phyloP scores from a whole-genome alignment of 2,113 vertebrate genomes.

The Nothocercus julius region DNA sequence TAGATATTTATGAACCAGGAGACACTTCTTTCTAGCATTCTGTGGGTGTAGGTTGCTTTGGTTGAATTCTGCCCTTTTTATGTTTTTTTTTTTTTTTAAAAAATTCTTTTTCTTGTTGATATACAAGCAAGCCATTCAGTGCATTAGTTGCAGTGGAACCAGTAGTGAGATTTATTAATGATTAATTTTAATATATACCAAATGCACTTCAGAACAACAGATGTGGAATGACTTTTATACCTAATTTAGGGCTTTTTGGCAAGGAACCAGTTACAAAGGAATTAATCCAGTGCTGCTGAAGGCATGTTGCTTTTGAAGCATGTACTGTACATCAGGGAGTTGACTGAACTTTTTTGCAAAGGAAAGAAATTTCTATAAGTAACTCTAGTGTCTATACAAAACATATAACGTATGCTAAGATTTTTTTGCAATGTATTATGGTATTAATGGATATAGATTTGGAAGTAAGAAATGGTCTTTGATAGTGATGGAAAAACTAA shows the following conservation, averaged over 20 bases:
- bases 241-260: background rate
- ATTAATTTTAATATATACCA: background rate
- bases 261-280: background rate
- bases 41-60: conserved; percentile 5
- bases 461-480: background rate
- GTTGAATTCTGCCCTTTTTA: background rate
- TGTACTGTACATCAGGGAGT: background rate
- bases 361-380: background rate
- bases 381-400: background rate
- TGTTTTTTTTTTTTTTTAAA: background rate
- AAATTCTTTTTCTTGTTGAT: background rate
- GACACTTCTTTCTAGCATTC: background rate
- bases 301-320: background rate
- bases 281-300: background rate
- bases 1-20: background rate
- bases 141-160: background rate
- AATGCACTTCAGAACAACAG: background rate
- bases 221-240: background rate
- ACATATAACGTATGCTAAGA: background rate
- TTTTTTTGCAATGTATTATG: background rate
- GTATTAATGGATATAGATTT: background rate
- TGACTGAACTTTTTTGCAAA: background rate
- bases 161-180: background rate
- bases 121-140: background rate
- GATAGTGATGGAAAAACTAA: background rate